Percentiles rank a stretch among this genome's conserved stretches.
These are phyloP conservation scores for Phenganax subtilis DNA, from an alignment of 92 coral and sea anemone species.

Conservation along the genomic window DNA sequence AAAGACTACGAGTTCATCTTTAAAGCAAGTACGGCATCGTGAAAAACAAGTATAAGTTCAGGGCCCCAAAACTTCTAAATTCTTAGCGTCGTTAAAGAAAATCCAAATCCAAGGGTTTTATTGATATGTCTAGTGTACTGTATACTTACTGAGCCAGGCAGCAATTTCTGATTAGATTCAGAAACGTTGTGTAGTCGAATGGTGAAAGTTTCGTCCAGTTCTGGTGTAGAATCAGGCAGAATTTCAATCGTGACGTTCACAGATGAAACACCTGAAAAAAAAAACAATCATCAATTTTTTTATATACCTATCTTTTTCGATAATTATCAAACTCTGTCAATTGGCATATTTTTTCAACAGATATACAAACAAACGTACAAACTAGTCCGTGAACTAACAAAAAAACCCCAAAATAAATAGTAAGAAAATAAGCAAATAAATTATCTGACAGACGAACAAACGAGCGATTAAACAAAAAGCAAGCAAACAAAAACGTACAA, in stretches of 20 bases:
- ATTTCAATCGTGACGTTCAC: slow-evolving; percentile 69
- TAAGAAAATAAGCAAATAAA: too few relatives aligned
- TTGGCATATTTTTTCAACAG: too few relatives aligned
- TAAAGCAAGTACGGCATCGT: too few relatives aligned
- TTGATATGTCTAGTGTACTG: neutral
- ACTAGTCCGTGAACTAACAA: too few relatives aligned
- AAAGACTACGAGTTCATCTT: too few relatives aligned
- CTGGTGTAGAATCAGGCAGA: slow-evolving; percentile 76
- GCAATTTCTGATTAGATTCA: slow-evolving; percentile 67
- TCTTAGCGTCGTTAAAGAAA: neutral
- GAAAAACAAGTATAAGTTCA: too few relatives aligned
- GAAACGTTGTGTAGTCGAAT: slow-evolving; percentile 68
- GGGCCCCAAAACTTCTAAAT: too few relatives aligned
- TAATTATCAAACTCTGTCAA: neutral
- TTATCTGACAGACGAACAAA: too few relatives aligned
- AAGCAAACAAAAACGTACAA: neutral
- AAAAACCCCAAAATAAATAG: too few relatives aligned
- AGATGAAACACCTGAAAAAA: slow-evolving; percentile 57
- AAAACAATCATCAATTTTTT: neutral
- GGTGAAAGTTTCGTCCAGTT: slow-evolving; percentile 71
- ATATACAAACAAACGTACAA: too few relatives aligned
- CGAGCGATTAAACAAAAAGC: neutral
- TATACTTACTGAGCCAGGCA: slow-evolving; percentile 66
- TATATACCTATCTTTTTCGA: neutral
- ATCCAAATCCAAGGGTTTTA: neutral